Evolutionary conservation across 2,888 invertebrate species (phyloP), one percentile per base, ranked within the genome.

Genomic region (Limnephilus rhombicus): DNA sequence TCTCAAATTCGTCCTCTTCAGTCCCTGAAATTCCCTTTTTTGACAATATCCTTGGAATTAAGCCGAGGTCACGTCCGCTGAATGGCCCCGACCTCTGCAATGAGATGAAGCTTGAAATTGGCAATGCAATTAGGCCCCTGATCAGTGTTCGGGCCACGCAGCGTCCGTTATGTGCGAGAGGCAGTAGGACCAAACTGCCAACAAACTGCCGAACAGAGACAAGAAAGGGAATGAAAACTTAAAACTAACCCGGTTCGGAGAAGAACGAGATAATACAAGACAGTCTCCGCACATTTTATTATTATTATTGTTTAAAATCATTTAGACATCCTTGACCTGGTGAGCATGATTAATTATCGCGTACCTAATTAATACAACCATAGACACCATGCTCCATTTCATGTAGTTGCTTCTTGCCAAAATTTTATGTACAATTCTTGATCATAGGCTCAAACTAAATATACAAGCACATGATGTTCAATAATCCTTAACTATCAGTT

Each of bases 41-140:
- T 13, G 41, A 37, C 34, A 80, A 89, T 89, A 37, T 89, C 88
- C 29, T 80, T 68, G 24, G 80, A 89, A 89, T 89, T 37, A 89
- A 80, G 88, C 88, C 37, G 24, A 80, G 80, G 80, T 89, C 88
- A 89, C 88, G 88, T 89, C 88, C 88, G 24, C 34, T 9, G 88
- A 89, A 80, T 68, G 80, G 88, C 80, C 45, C 37, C 37, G 68
- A 31, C 88, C 88, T 80, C 88, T 89, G 80, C 88, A 89, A 80
- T 37, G 88, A 80, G 88, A 89, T 80, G 88, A 89, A 80, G 88
- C 88, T 80, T 80, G 88, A 89, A 89, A 89, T 89, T 89, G 88
- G 88, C 88, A 89, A 89, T 89, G 88, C 88, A 89, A 89, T 89
- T 89, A 89, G 88, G 68, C 12, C 80, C 85, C 80, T 89, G 88